phyloP scores from a whole-genome alignment of 2,888 invertebrate species.

The Gari tellinella region DNA sequence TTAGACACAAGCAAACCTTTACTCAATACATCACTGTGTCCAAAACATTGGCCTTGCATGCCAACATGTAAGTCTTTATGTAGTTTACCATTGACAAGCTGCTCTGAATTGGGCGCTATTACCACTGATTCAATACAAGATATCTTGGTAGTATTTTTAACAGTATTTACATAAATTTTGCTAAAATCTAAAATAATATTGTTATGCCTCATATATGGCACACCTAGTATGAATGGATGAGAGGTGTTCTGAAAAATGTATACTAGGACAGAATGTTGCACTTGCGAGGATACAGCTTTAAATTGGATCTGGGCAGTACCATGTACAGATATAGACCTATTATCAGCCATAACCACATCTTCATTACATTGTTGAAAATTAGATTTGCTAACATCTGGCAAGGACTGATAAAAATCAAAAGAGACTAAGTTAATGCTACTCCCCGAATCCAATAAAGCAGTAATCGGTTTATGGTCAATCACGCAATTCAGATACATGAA shows the following conservation, averaged over 20 bases:
- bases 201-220: slow-evolving; percentile 14
- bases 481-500: slow-evolving; percentile 27
- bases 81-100: slow-evolving; percentile 19
- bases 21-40: slow-evolving; percentile 27
- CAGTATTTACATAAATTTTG: slow-evolving; percentile 7
- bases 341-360: slow-evolving; percentile 15
- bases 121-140: slow-evolving; percentile 7
- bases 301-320: slow-evolving; percentile 17
- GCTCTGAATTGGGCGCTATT: slow-evolving; percentile 30
- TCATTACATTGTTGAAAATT: slow-evolving; percentile 4
- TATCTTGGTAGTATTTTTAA: slow-evolving; percentile 29
- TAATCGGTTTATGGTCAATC: slow-evolving; percentile 3
- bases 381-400: background rate
- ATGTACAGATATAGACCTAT: slow-evolving; percentile 17
- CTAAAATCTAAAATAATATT: slow-evolving; percentile 18
- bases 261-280: slow-evolving; percentile 15
- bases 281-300: background rate
- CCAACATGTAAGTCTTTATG: slow-evolving; percentile 11
- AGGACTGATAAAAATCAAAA: slow-evolving; percentile 14
- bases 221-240: slow-evolving; percentile 34
- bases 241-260: slow-evolving; percentile 28
- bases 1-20: slow-evolving; percentile 34
- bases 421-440: slow-evolving; percentile 23
- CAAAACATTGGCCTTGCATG: slow-evolving; percentile 24
- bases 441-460: slow-evolving; percentile 29